A percentile compares a stretch with the other conserved stretches of the same genome.
phyloP scores from a whole-genome alignment of 2,888 invertebrate species.

The Xanthia togata region DNA sequence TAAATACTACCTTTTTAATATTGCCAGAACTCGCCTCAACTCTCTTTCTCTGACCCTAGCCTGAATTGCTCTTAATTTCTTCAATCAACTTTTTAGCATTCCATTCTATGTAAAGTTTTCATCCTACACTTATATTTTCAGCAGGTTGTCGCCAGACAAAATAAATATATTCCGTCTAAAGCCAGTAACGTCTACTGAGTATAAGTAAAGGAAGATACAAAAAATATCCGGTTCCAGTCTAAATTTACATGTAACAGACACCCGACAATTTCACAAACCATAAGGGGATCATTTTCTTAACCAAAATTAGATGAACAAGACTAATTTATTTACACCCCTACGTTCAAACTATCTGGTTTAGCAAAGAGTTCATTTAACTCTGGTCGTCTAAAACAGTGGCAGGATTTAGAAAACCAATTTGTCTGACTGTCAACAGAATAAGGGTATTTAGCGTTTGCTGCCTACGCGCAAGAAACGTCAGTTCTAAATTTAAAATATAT shows the following conservation, averaged over 20 bases:
- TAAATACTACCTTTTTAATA: too few species aligned
- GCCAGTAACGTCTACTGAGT: conserved; percentile 29
- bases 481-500: conserved; percentile 70
- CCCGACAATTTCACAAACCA: conserved; percentile 75
- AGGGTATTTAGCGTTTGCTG: conserved; percentile 76
- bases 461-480: conserved; percentile 68
- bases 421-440: conserved; percentile 85
- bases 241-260: conserved; percentile 74
- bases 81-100: neutral
- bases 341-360: neutral
- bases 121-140: neutral
- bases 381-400: conserved; percentile 66
- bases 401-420: conserved; percentile 84
- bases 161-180: conserved; percentile 39
- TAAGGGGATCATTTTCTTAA: conserved; percentile 71
- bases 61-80: neutral
- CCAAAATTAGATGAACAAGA: conserved; percentile 72
- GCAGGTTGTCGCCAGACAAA: conserved; percentile 33
- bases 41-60: neutral
- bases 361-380: conserved; percentile 36
- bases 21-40: neutral
- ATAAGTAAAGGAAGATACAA: conserved; percentile 52
- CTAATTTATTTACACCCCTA: conserved; percentile 47
- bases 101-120: neutral
- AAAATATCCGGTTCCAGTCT: conserved; percentile 63